Evolutionary conservation across 2,113 vertebrate species (phyloP).

Genomic region (Megalops atlanticus): DNA sequence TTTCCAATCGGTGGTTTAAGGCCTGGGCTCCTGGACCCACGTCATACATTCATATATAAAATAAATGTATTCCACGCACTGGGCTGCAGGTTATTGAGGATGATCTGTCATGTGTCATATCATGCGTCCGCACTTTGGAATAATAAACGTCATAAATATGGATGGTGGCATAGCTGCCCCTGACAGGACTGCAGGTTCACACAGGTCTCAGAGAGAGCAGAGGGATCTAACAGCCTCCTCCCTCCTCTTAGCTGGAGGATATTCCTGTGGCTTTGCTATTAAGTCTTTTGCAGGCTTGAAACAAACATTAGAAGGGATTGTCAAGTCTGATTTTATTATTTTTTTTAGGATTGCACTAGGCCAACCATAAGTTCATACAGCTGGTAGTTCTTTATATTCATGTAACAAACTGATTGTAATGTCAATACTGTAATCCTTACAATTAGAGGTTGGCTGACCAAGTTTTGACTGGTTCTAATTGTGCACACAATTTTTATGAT

Average conservation of each 20-base stretch:
- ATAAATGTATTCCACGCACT: constrained; percentile 1
- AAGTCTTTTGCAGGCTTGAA: not conserved
- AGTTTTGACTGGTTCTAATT: not conserved
- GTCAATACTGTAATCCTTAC: not conserved
- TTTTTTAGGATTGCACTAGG: not conserved
- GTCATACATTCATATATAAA: not conserved
- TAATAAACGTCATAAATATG: constrained; percentile 62
- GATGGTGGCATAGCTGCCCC: constrained; percentile 62
- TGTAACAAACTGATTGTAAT: not conserved
- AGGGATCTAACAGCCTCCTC: not conserved
- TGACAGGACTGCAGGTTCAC: constrained; percentile 44
- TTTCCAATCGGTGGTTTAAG: constrained; percentile 61
- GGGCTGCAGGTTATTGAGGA: constrained; percentile 37
- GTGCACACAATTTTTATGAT: not conserved
- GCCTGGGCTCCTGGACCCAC: constrained; percentile 49
- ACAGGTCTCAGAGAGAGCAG: not conserved
- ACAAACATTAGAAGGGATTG: not conserved
- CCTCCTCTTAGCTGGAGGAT: not conserved
- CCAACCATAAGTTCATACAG: not conserved
- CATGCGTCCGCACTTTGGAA: constrained; percentile 35
- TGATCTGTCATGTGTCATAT: constrained; percentile 47
- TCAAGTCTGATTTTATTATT: not conserved
- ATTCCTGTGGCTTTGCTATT: not conserved
- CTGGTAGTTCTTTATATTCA: not conserved
- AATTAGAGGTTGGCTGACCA: not conserved